A percentile compares a stretch with the other conserved stretches of the same genome.
phyloP scores from a whole-genome alignment of 2,888 invertebrate genomes.

The Lasioglossum villosulum region DNA sequence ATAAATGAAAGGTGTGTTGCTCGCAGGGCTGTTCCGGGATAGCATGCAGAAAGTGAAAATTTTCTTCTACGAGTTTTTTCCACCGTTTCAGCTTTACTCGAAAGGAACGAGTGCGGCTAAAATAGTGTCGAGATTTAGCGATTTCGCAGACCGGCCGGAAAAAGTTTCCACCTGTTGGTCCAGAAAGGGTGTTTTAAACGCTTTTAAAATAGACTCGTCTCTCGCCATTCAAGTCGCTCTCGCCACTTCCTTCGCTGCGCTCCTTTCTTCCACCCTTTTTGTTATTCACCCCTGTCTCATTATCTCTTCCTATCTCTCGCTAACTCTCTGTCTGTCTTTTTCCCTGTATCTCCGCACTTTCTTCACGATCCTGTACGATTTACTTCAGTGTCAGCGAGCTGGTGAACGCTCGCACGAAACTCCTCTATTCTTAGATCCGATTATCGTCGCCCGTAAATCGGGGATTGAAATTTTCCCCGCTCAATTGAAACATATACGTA shows the following conservation, averaged over 20 bases:
- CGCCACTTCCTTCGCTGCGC: slow-evolving; percentile 20
- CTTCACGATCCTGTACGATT: background rate
- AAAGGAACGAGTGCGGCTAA: no score
- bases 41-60: background rate
- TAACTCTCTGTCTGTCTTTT: background rate
- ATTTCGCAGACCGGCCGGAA: background rate
- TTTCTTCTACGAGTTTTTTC: background rate
- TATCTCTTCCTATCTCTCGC: background rate
- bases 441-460: background rate
- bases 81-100: background rate
- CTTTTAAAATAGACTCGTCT: slow-evolving; percentile 29
- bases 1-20: slow-evolving; percentile 25
- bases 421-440: background rate
- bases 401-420: background rate
- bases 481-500: background rate
- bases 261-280: background rate
- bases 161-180: slow-evolving; percentile 51
- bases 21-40: background rate
- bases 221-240: slow-evolving; percentile 1
- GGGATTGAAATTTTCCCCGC: background rate
- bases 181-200: slow-evolving; percentile 19
- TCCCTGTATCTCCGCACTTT: background rate
- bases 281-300: background rate
- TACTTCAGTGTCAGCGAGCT: background rate
- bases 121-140: background rate